Evolutionary conservation across 1,140 invertebrate species (phyloP), one percentile per base, ranked within the genome.

Genomic region (Hyles vespertilio): DNA sequence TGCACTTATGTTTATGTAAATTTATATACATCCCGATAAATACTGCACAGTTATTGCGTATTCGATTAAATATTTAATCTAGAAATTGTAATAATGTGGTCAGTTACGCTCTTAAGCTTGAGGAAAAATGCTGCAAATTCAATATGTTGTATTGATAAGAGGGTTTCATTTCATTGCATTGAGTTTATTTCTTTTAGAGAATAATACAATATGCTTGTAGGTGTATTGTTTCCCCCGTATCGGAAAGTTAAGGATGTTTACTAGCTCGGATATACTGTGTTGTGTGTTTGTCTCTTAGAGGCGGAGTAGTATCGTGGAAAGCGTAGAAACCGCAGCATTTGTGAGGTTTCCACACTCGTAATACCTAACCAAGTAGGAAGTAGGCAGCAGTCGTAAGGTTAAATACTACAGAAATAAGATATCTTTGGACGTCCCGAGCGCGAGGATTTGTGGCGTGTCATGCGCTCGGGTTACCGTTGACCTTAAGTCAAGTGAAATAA

Each of bases 341-440:
- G 72, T 76, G 59, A 55, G 84, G 84, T 74, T 89, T 87, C 84
- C 51, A 79, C 68, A 86, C 74, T 86, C 85, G 83, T 82, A 81
- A 81, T 80, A 70, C 77, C 75, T 77, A 74, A 79, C 79, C 63
- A 70, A 84, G 83, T 85, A 78, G 85, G 85, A 89, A 89, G 79
- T 79, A 77, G 74, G 70, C 63, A 74, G 72, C 49, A 83, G 76
- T 86, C 81, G 77, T 86, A 86, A 87, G 86, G 86, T 89, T 87
- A 89, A 89, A 87, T 70, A 77, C 84, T 84, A 84, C 70, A 88
- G 86, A 86, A 87, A 89, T 84, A 84, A 86, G 86, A 89, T 89
- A 89, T 82, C 72, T 71, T 77, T 81, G 76, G 73, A 69, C 59
- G 68, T 70, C 52, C 70, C 67, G 68, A 65, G 54, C 52, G n/a